Conservation (phyloP, 1,140 invertebrate genomes). For the Cyclargus thomasi region DNA sequence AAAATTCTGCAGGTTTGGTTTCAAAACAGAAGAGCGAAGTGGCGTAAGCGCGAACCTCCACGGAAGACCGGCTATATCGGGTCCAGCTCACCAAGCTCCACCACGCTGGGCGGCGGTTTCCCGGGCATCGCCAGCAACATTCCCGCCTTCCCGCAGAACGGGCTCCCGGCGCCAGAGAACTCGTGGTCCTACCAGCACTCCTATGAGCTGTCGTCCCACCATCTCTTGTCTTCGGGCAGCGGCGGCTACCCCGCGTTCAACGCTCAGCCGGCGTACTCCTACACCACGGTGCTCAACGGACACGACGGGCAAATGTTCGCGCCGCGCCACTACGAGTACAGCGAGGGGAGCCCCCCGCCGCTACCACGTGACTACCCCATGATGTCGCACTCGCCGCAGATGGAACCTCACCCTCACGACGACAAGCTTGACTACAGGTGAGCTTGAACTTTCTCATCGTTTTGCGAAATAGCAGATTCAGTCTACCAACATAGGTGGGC, state of each 20-base stretch:
- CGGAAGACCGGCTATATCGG: slow-evolving; percentile 91
- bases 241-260: slow-evolving; percentile 79
- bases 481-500: too few relatives aligned
- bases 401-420: slow-evolving; percentile 73
- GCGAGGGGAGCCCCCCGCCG: slow-evolving; percentile 77
- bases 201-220: slow-evolving; percentile 83
- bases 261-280: slow-evolving; percentile 76
- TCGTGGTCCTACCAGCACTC: slow-evolving; percentile 86
- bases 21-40: slow-evolving; percentile 96
- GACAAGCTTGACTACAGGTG: slow-evolving; percentile 65
- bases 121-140: slow-evolving; percentile 79
- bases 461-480: too few relatives aligned
- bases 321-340: slow-evolving; percentile 76
- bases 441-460: too few relatives aligned
- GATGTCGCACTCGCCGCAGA: slow-evolving; percentile 79
- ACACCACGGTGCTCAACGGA: slow-evolving; percentile 81
- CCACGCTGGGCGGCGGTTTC: slow-evolving; percentile 76
- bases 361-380: slow-evolving; percentile 80
- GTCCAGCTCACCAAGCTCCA: slow-evolving; percentile 77
- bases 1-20: slow-evolving; percentile 72
- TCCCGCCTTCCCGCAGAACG: slow-evolving; percentile 80
- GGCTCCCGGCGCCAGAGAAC: slow-evolving; percentile 80
- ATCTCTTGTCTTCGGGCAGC: slow-evolving; percentile 81
- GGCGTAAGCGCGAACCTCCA: slow-evolving; percentile 98
- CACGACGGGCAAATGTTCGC: slow-evolving; percentile 81